Conservation (phyloP, 2,797 vertebrate genomes). For the Typhlichthys eigenmanni region DNA sequence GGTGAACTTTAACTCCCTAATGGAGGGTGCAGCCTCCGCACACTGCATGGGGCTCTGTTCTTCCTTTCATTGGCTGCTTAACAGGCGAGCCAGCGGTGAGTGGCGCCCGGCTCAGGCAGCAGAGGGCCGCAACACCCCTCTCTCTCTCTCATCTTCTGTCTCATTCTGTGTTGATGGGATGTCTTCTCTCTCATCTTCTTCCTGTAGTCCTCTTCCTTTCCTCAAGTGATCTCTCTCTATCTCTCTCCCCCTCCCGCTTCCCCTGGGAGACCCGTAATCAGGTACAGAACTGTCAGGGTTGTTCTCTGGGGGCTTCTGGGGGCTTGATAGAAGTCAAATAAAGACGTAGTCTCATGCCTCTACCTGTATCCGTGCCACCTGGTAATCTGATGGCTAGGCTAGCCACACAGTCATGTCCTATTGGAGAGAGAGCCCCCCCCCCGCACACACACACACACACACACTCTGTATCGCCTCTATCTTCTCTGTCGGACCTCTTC, state of each 20-base stretch:
- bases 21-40: slow-evolving; percentile 19
- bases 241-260: slow-evolving; percentile 21
- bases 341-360: too few relatives aligned
- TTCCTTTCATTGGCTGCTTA: slow-evolving; percentile 30
- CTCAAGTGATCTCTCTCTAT: slow-evolving; percentile 14
- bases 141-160: slow-evolving; percentile 13
- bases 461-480: slow-evolving; percentile 3
- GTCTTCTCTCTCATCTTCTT: slow-evolving; percentile 9
- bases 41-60: slow-evolving; percentile 15
- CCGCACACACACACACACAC: slow-evolving; percentile 1
- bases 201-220: background rate
- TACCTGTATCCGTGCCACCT: too few relatives aligned
- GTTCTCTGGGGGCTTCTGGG: background rate
- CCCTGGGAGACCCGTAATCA: background rate
- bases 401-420: background rate
- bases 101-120: background rate
- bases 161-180: slow-evolving; percentile 11
- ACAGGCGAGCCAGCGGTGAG: slow-evolving; percentile 10
- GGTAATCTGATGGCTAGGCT: too few relatives aligned
- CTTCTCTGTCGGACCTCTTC: background rate
- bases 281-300: background rate
- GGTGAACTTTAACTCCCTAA: slow-evolving; percentile 37
- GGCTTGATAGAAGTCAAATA: too few relatives aligned
- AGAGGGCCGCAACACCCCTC: background rate
- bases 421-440: background rate